Evolutionary conservation across 2,113 vertebrate species (phyloP).

Genomic region (Jaculus jaculus): DNA sequence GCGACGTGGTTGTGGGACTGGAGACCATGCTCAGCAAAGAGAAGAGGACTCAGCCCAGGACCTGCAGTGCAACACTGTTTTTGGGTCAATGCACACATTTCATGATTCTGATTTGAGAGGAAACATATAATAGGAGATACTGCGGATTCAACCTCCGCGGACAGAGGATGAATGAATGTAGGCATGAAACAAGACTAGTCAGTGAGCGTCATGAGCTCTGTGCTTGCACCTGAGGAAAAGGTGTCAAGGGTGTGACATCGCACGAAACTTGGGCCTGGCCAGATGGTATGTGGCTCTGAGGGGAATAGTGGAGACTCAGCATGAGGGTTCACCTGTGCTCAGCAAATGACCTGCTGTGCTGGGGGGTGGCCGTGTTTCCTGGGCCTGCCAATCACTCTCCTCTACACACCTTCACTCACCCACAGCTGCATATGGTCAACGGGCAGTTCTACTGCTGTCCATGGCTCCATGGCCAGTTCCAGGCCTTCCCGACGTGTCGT

Average conservation of each 20-base stretch:
- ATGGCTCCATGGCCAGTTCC: no score
- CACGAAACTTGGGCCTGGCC: no score
- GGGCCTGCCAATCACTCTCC: background rate
- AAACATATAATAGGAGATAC: background rate
- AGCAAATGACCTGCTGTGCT: background rate
- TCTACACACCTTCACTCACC: background rate
- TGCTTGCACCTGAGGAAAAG: background rate
- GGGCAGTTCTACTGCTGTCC: background rate
- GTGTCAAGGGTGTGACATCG: background rate
- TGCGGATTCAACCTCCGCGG: no score
- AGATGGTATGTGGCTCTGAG: background rate
- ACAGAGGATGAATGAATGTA: background rate
- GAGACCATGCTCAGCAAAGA: no score
- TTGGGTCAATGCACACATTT: background rate
- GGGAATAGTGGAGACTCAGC: background rate
- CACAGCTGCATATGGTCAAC: rapidly evolving
- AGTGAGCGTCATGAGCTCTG: rapidly evolving
- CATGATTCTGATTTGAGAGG: background rate
- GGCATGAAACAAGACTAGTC: background rate
- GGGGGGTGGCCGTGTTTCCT: background rate
- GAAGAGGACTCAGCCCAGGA: background rate
- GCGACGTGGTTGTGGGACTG: background rate
- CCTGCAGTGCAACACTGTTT: background rate
- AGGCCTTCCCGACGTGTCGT: background rate
- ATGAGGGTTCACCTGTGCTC: no score